Evolutionary conservation across 2,113 vertebrate species (phyloP), one percentile per base, ranked within the genome.

Genomic region (Thomomys bottae): DNA sequence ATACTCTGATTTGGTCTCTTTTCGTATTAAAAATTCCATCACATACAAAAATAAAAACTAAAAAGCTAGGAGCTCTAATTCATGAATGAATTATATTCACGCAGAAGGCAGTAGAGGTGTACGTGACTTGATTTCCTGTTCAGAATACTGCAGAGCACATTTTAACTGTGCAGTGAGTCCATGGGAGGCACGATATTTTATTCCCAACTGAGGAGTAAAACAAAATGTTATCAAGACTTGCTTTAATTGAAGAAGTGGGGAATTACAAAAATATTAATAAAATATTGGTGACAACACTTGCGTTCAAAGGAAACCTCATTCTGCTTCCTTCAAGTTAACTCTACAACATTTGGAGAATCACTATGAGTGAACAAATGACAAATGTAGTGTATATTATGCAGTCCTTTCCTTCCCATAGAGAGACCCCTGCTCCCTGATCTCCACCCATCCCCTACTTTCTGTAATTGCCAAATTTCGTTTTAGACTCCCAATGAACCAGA

Each of bases 1-100:
- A 96, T 89, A 92, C 72, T 59, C 42, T 38, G 84, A 95, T 90
- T 96, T 85, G 75, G 64, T n/a, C 89, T n/a, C 89, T 54, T 92
- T 94, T 71, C 89, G 96, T 96, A 96, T 96, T 96, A 96, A 96
- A 96, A 96, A 97, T 96, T 96, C 96, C 92, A 91, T 59, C n/a
- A 59, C 78, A 64, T 26, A 17, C 49, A 54, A 12, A 54, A n/a
- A 59, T 49, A 92, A 94, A 92, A 88, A 73, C 70, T 59, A 76
- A 92, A 94, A 94, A 34, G 45, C 61, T 84, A 63, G 87, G 32
- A 92, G 21, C 54, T 94, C 84, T 95, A 92, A 96, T 96, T 95
- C 95, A 54, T 96, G 95, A 95, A 96, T 96, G 93, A 97, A 87
- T 96, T 96, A 95, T 92, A 84, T 94, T 94, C 36, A 0, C 91